Base-by-base conservation (phyloP, 92 coral and sea anemone genomes). In the Phenganax stokvisi region DNA sequence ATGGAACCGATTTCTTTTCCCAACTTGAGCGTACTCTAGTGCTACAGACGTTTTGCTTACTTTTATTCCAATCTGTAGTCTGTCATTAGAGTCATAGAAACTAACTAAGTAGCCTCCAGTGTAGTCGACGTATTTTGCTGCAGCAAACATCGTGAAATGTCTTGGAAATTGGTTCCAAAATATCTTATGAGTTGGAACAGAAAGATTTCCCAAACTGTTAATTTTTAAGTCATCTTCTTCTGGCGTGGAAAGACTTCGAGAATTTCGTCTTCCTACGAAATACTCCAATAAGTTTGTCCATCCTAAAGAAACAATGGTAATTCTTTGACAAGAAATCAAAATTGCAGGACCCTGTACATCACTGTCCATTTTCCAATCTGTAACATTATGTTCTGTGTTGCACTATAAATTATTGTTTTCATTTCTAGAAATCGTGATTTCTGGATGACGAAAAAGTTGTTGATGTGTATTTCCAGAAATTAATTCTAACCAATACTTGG, bases 21-120 rank as follows among this genome's bases (percentile, higher is more conserved):
- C 73, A 30, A 13, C 54, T 27, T 68, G 73, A 27, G 61, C 59
- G 17, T 79, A 79, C 11, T 63, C 83, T 37, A 79, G 27, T 11
- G 83, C 72, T 27, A 79, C 74, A 3, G 83, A 79, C 13, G 58
- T 51, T 47, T 54, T 79, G 31, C 56, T 63, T 27, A 79, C 51
- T 65, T 79, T 79, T 29, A 79, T 79, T 8, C 83, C 83, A 79
- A 79, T 79, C 74, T 79, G 83, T 9, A 79, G 74, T 51, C 60
- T 62, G 9, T 79, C 83, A 2, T 17, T 1, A 17, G 83, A 63
- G 69, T 79, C 83, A 62, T 63, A 51, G 83, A 79, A 79, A 52
- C 83, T 79, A 9, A 79, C 17, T 6, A 79, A 60, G 65, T 79
- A 79, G 8, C 83, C 83, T 12, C 56, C 20, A 5, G 83, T 47